Evolutionary conservation across 2,113 vertebrate species (phyloP).

Genomic region (Azemiops feae): DNA sequence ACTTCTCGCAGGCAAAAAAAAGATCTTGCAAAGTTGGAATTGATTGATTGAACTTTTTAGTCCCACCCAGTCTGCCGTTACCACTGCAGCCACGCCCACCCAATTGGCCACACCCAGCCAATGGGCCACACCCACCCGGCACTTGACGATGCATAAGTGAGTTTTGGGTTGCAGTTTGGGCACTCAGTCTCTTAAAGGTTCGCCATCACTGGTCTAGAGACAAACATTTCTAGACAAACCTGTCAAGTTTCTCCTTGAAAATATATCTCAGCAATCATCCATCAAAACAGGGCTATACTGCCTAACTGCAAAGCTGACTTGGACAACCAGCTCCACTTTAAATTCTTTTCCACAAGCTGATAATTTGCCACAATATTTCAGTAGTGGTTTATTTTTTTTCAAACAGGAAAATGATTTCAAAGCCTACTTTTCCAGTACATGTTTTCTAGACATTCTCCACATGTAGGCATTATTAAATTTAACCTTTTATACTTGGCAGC

Average conservation of each 20-base stretch:
- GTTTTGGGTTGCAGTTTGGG: too few species aligned
- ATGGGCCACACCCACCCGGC: too few species aligned
- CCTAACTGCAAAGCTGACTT: neutral
- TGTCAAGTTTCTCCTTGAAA: neutral
- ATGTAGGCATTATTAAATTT: constrained; percentile 4
- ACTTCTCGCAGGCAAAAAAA: too few species aligned
- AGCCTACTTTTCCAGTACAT: neutral
- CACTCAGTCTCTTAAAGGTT: too few species aligned
- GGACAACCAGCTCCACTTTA: neutral
- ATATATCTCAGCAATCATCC: neutral
- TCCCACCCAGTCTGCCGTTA: too few species aligned
- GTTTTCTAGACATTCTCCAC: neutral
- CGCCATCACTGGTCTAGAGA: too few species aligned
- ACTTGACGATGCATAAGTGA: too few species aligned
- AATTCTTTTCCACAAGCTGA: neutral
- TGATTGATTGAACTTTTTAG: too few species aligned
- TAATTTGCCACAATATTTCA: neutral
- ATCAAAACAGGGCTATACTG: neutral
- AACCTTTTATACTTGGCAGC: constrained; percentile 13
- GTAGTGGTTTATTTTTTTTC: neutral
- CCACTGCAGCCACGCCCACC: too few species aligned
- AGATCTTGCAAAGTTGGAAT: too few species aligned
- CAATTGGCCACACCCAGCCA: too few species aligned
- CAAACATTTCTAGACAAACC: neutral
- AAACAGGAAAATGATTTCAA: neutral